Evolutionary conservation across 35 echinoderm and acorn worm genomes (phyloP), one percentile per base, ranked within the genome.

Genomic region (Apostichopus californicus): DNA sequence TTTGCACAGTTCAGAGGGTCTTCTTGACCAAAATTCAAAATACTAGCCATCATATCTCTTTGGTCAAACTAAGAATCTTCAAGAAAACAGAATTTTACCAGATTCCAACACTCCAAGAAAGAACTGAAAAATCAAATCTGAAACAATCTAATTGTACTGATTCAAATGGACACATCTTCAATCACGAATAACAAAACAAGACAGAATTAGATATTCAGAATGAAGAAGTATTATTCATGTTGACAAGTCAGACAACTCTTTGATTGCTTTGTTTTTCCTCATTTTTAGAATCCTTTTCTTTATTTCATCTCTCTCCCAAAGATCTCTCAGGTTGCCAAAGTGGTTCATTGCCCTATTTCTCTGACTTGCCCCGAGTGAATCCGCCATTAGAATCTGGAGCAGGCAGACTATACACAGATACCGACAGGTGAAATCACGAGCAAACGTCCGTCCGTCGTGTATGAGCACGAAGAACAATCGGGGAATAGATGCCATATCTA

Each of bases 301-400:
- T 68, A 18, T 68, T 68, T 11, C 11, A 68, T 18, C 64, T 68
- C 78, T 2, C 34, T 46, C 78, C 12, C 6, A 7, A 54, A 5
- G 53, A 25, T 80, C 26, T 80, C 7, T 8, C 22, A 12, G 34
- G 22, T 80, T 52, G 24, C 13, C 25, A 80, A 80, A 54, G 10
- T 80, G 78, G 78, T 46, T 25, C 24, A 80, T 34, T 80, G 78
- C 24, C 78, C 78, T 80, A 80, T 46, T 80, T 80, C 5, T 80
- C 34, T 46, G 6, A 14, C 14, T 80, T 13, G 78, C 78, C 78
- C 78, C 34, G 9, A 80, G 78, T 46, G 1, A 80, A 80, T 80
- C 78, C 9, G 5, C 5, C 24, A 34, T 8, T 7, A 26, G 53
- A 25, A 80, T 80, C 78, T 80, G 78, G 78, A 34, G 14, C 78